Evolutionary conservation across 2,888 invertebrate species (phyloP).

Genomic region (Venustoraphidia nigricollis): DNA sequence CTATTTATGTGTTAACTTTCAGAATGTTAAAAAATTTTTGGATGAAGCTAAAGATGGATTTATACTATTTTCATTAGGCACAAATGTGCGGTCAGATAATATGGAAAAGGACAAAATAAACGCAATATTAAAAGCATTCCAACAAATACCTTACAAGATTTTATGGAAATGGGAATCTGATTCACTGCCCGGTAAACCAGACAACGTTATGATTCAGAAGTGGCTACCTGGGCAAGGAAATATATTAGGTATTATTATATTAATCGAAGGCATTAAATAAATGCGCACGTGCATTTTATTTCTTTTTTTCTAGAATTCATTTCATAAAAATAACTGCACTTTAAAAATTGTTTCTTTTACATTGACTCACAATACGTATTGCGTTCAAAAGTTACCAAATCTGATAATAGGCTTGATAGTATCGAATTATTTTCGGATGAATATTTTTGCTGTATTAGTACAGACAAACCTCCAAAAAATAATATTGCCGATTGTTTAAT

Average conservation of each 20-base stretch:
- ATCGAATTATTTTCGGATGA: no score
- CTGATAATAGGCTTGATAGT: no score
- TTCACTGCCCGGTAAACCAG: slow-evolving; percentile 16
- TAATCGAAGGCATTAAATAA: neutral
- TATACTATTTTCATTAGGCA: slow-evolving; percentile 23
- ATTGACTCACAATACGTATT: no score
- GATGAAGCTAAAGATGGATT: slow-evolving; percentile 19
- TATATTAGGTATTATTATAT: slow-evolving; percentile 18
- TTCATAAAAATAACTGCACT: no score
- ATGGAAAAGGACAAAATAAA: slow-evolving; percentile 15
- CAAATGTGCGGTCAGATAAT: slow-evolving; percentile 16
- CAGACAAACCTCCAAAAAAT: no score
- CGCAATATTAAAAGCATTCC: slow-evolving; percentile 19
- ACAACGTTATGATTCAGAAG: slow-evolving; percentile 20
- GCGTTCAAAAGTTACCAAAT: no score
- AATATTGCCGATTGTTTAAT: no score
- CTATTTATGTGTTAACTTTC: neutral
- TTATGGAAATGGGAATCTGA: slow-evolving; percentile 23
- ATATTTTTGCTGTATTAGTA: no score
- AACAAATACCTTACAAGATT: slow-evolving; percentile 20
- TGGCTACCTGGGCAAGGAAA: slow-evolving; percentile 24
- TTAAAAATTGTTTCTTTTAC: no score
- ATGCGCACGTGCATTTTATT: neutral
- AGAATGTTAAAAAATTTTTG: slow-evolving; percentile 17
- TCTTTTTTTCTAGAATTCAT: neutral